Evolutionary conservation across 2,888 invertebrate genomes (phyloP).

Genomic region (Serrognathus titanus): DNA sequence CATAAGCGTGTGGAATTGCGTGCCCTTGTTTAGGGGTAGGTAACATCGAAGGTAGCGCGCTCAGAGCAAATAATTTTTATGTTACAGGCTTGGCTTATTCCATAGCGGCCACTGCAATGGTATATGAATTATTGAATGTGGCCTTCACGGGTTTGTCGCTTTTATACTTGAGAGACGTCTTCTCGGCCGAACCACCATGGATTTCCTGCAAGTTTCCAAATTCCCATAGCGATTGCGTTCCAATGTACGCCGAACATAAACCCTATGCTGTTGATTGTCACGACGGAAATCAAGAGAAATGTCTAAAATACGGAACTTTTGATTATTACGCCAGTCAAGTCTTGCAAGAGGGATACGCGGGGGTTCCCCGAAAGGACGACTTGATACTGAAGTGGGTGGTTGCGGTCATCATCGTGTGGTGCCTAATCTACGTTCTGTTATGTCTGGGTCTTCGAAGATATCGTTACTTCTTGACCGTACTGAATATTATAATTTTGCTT

Average conservation of each 20-base stretch:
- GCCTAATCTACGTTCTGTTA: constrained; percentile 5
- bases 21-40: constrained; percentile 12
- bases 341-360: constrained; percentile 2
- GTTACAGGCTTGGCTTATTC: constrained; percentile 13
- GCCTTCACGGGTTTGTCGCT: constrained; percentile 1
- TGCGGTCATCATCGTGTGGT: constrained; percentile 1
- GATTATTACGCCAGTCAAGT: constrained; percentile 12
- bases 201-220: constrained; percentile 3
- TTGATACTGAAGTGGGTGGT: not conserved
- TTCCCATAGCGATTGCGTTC: not conserved
- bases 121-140: constrained; percentile 8
- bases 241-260: not conserved
- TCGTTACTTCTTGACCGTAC: constrained; percentile 2
- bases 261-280: not conserved
- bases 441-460: constrained; percentile 9
- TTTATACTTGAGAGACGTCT: constrained; percentile 4
- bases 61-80: not conserved
- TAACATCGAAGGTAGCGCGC: not conserved
- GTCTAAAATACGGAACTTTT: constrained; percentile 4
- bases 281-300: not conserved
- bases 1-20: constrained; percentile 13
- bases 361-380: not conserved
- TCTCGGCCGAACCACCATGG: constrained; percentile 8
- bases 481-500: constrained; percentile 6
- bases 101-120: constrained; percentile 2